phyloP scores from a whole-genome alignment of 2,888 invertebrate species.

The Acrobasis consociella region DNA sequence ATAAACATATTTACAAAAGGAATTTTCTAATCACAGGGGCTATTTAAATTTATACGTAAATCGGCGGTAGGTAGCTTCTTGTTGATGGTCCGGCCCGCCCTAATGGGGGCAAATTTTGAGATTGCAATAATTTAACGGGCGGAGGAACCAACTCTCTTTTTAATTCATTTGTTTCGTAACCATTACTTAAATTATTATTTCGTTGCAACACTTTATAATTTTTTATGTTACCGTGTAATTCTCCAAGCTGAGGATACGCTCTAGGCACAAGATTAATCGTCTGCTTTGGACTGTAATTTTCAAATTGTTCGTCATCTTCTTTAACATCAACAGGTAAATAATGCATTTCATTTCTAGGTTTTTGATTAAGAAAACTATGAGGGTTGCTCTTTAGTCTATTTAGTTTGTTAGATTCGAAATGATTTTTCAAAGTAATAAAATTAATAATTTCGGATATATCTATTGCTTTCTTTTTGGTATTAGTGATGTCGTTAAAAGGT shows the following conservation, averaged over 20 bases:
- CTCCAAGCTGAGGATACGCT: conserved; percentile 52
- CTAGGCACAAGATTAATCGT: conserved; percentile 43
- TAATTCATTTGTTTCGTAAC: conserved; percentile 47
- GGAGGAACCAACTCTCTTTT: conserved; percentile 53
- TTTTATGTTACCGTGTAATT: conserved; percentile 66
- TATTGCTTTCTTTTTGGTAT: conserved; percentile 51
- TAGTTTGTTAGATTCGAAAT: conserved; percentile 68
- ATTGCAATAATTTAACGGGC: conserved; percentile 50
- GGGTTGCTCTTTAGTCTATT: conserved; percentile 50
- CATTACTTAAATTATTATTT: conserved; percentile 52
- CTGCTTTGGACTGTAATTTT: conserved; percentile 39
- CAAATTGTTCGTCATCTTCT: conserved; percentile 39
- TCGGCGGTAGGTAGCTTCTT: conserved; percentile 71
- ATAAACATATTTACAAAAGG: conserved; percentile 62
- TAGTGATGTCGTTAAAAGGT: conserved; percentile 52
- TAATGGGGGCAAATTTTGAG: conserved; percentile 62
- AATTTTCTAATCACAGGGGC: conserved; percentile 55
- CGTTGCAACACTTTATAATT: conserved; percentile 75
- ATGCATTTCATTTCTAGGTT: conserved; percentile 48
- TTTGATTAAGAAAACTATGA: conserved; percentile 38
- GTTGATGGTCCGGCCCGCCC: conserved; percentile 73
- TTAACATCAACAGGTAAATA: conserved; percentile 44
- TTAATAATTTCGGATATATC: conserved; percentile 65
- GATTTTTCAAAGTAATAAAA: conserved; percentile 62
- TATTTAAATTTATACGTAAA: conserved; percentile 54